These are phyloP conservation scores for Patella depressa DNA, from an alignment of 2,888 invertebrate genomes.

Conservation along the genomic window DNA sequence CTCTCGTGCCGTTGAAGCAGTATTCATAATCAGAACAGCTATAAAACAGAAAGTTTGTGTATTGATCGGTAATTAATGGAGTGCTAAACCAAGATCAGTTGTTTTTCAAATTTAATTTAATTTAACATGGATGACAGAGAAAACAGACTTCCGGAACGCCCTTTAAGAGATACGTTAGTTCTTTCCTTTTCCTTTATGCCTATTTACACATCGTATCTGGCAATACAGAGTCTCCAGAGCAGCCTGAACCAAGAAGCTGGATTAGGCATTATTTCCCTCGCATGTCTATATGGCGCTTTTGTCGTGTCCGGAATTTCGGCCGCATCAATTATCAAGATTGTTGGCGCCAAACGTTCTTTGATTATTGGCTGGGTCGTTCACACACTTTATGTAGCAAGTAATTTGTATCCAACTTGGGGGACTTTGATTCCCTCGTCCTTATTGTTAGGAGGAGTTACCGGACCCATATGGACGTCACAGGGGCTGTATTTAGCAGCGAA, in stretches of 20 bases:
- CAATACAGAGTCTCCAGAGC: slow-evolving; percentile 66
- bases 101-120: too few relatives aligned
- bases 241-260: slow-evolving; percentile 58
- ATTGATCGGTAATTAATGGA: too few relatives aligned
- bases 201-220: slow-evolving; percentile 60
- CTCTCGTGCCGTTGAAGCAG: too few relatives aligned
- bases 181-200: slow-evolving; percentile 58
- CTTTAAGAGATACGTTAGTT: slow-evolving; percentile 43
- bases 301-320: slow-evolving; percentile 58
- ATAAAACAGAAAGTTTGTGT: too few relatives aligned
- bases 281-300: slow-evolving; percentile 61
- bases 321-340: slow-evolving; percentile 46
- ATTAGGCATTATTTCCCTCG: slow-evolving; percentile 58
- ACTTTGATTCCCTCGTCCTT: slow-evolving; percentile 59
- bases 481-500: slow-evolving; percentile 54
- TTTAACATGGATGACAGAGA: too few relatives aligned
- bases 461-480: slow-evolving; percentile 63
- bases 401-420: slow-evolving; percentile 54
- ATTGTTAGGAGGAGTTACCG: slow-evolving; percentile 54
- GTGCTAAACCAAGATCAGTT: too few relatives aligned
- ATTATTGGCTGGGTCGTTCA: slow-evolving; percentile 51
- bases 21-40: too few relatives aligned
- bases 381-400: slow-evolving; percentile 51
- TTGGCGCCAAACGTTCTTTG: slow-evolving; percentile 57
- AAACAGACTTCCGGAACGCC: not conserved